These are phyloP conservation scores for Schizopygopsis malacanthus DNA, from an alignment of 2,797 vertebrate species.

Conservation along the genomic window DNA sequence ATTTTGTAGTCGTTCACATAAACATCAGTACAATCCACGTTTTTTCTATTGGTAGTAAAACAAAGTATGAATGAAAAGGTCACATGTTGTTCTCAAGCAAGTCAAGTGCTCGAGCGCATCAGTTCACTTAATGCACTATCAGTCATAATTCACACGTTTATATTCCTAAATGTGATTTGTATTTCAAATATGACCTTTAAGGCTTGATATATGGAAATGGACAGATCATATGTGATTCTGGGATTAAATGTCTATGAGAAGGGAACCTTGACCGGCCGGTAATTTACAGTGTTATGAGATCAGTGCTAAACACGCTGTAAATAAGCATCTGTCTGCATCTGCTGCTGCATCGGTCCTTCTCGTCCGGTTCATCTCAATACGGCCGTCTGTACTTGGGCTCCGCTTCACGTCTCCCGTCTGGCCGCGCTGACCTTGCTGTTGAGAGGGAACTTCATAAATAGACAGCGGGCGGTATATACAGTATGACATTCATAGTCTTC, in stretches of 20 bases:
- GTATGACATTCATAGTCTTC: slow-evolving; percentile 34
- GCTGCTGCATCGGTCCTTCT: slow-evolving; percentile 72
- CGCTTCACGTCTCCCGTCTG: slow-evolving; percentile 59
- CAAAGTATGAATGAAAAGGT: not conserved
- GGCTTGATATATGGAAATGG: slow-evolving; percentile 82
- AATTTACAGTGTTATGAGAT: slow-evolving; percentile 86
- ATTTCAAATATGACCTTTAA: slow-evolving; percentile 84
- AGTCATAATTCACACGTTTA: slow-evolving; percentile 79
- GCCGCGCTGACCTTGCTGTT: slow-evolving; percentile 50
- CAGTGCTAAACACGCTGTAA: slow-evolving; percentile 85
- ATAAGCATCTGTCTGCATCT: slow-evolving; percentile 58
- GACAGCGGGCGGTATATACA: slow-evolving; percentile 7
- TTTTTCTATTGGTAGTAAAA: not conserved
- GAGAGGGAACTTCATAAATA: slow-evolving; percentile 53
- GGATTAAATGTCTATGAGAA: slow-evolving; percentile 81
- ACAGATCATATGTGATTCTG: slow-evolving; percentile 82
- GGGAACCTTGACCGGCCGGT: slow-evolving; percentile 81
- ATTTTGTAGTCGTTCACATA: not conserved
- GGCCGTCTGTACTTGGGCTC: slow-evolving; percentile 78
- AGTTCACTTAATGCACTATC: slow-evolving; percentile 74
- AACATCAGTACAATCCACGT: not conserved
- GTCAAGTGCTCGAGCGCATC: slow-evolving; percentile 65
- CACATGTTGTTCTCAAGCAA: slow-evolving; percentile 67
- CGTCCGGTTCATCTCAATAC: slow-evolving; percentile 80
- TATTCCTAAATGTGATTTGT: slow-evolving; percentile 81